Evolutionary conservation across 2,113 vertebrate genomes (phyloP), one percentile per base, ranked within the genome.

Genomic region (Phylloscopus trochilus): DNA sequence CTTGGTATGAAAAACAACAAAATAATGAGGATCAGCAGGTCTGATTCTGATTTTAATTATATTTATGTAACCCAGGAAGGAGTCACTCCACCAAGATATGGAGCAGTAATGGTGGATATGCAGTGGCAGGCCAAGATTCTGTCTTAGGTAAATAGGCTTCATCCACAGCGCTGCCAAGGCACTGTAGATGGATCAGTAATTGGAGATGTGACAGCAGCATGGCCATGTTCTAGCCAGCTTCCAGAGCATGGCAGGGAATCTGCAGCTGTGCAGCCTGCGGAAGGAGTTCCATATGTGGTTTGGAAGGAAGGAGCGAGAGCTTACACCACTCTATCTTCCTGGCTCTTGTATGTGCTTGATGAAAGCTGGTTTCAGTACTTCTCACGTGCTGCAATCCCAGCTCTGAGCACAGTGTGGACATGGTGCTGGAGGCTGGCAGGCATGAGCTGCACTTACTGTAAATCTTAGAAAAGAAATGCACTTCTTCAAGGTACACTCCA

Each of bases 41-140:
- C 87, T 90, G 87, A 95, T 92, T 95, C 92, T 95, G 87, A 94
- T 88, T 96, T 95, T 93, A 95, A 52, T 96, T 94, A 83, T 60
- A 78, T 90, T 95, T 92, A 90, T 95, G 72, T 90, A 96, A 94
- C 79, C 88, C 79, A 92, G 85, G 68, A 93, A 92, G 85, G 68
- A 93, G 72, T 95, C 85, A 94, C 83, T 93, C 79, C 82, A 96
- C 75, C 83, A 93, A 83, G 83, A 90, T 75, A 59, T 70, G 87
- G 59, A 93, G 43, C 85, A 70, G 77, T 76, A 92, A 85, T 90
- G 83, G 90, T 77, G 85, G 85, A 95, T 94, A 83, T 0, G 20
- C 51, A 95, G 53, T 8, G 55, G 30, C 75, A 79, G 60, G 90
- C 93, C 94, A 86, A 96, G 84, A 87, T 89, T 82, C 75, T 93